Conservation (phyloP, 2,113 vertebrate species). For the Brachyistius frenatus region DNA sequence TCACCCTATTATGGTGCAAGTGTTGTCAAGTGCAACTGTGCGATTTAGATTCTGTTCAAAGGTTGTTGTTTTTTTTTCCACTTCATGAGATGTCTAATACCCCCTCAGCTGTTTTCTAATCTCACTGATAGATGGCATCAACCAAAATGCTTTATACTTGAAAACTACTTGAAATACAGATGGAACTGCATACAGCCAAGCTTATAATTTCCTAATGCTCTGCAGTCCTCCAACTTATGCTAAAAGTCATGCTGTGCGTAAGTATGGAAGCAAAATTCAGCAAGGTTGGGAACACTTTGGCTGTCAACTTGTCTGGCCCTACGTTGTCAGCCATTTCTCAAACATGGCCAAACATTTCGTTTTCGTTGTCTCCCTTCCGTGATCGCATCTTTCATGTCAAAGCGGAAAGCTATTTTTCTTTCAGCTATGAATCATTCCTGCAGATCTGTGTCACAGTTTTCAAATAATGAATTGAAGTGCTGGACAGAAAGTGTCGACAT, state of each 20-base stretch:
- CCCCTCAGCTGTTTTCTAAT: conserved; percentile 43
- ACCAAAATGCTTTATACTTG: conserved; percentile 10
- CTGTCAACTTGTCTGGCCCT: conserved; percentile 65
- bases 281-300: conserved; percentile 16
- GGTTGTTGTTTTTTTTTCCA: not conserved
- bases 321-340: conserved; percentile 66
- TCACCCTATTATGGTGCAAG: not conserved
- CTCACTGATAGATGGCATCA: conserved; percentile 51
- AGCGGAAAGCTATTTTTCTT: conserved; percentile 56
- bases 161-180: conserved; percentile 39
- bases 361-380: conserved; percentile 35
- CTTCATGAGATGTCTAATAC: conserved; percentile 27
- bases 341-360: conserved; percentile 57
- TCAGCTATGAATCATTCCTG: conserved; percentile 63
- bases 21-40: conserved; percentile 3
- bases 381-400: conserved; percentile 60
- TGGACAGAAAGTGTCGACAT: conserved; percentile 42
- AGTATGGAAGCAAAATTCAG: conserved; percentile 14
- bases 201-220: conserved; percentile 9
- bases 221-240: conserved; percentile 14
- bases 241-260: conserved; percentile 35
- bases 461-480: conserved; percentile 58
- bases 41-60: not conserved
- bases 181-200: not conserved
- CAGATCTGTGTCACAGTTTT: conserved; percentile 60